Conservation (phyloP, 2,113 vertebrate genomes). For the Picathartes gymnocephalus region DNA sequence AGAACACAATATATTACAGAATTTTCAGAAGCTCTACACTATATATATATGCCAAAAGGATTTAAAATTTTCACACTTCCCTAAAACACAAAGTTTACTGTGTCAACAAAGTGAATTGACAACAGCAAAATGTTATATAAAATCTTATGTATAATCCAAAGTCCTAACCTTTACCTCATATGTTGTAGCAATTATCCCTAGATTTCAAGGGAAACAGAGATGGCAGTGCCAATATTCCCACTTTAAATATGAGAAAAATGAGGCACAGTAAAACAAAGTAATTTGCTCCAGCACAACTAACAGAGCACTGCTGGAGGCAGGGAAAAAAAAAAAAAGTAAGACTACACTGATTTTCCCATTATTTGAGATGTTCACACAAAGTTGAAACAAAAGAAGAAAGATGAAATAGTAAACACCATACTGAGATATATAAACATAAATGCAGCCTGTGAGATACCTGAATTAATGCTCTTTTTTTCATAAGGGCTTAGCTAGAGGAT, state of each 20-base stretch:
- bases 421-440: neutral
- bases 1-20: neutral
- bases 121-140: neutral
- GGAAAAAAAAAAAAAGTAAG: neutral
- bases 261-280: neutral
- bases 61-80: neutral
- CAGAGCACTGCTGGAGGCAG: accelerated
- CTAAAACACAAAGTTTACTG: neutral
- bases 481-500: neutral
- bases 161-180: accelerated
- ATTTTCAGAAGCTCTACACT: neutral
- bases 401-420: neutral
- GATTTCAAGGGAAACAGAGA: neutral
- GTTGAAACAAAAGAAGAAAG: neutral
- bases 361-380: neutral
- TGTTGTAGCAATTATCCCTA: neutral
- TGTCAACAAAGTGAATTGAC: neutral
- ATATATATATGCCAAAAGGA: neutral
- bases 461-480: neutral
- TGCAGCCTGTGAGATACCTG: neutral
- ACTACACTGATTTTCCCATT: neutral
- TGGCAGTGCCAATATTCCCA: accelerated
- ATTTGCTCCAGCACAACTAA: neutral
- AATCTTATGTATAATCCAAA: neutral
- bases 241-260: neutral